Evolutionary conservation across 2,888 invertebrate species (phyloP).

Genomic region (Sinohyriopsis cumingii): DNA sequence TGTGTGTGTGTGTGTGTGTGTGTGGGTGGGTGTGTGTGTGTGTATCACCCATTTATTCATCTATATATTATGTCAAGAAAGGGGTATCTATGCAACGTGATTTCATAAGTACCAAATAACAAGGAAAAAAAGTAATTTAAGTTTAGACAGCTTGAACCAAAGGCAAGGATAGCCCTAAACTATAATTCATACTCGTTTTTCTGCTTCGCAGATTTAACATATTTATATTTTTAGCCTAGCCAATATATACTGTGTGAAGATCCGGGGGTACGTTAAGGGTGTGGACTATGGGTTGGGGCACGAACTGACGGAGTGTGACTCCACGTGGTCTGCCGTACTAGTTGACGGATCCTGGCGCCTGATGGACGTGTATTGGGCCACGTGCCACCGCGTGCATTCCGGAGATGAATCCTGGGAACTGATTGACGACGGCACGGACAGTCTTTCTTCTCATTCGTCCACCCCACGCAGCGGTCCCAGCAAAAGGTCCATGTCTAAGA

Average conservation of each 20-base stretch:
- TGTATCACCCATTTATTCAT: too few relatives aligned
- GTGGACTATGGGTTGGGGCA: constrained; percentile 52
- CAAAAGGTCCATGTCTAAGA: constrained; percentile 22
- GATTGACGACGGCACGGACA: constrained; percentile 40
- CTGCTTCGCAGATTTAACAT: too few relatives aligned
- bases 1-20: too few relatives aligned
- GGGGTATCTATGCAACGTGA: too few relatives aligned
- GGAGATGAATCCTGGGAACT: constrained; percentile 40
- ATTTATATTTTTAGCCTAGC: constrained; percentile 51
- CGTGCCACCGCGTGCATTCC: constrained; percentile 60
- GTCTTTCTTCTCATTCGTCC: constrained; percentile 32
- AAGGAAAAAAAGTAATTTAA: too few relatives aligned
- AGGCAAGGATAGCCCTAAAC: too few relatives aligned
- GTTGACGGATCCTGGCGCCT: constrained; percentile 65
- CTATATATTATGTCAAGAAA: too few relatives aligned
- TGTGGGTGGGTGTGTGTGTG: too few relatives aligned
- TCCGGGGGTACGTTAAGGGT: constrained; percentile 65
- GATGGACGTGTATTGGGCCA: constrained; percentile 68
- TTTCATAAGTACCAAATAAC: too few relatives aligned
- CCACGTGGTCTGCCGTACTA: constrained; percentile 67
- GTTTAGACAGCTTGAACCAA: too few relatives aligned
- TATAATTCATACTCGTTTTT: too few relatives aligned
- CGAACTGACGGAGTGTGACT: constrained; percentile 38
- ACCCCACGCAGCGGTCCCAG: constrained; percentile 22
- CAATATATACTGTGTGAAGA: constrained; percentile 63